A percentile compares a stretch with the other conserved stretches of the same genome.
Conservation (phyloP, 2,888 invertebrate genomes). For the Dromius quadrimaculatus region DNA sequence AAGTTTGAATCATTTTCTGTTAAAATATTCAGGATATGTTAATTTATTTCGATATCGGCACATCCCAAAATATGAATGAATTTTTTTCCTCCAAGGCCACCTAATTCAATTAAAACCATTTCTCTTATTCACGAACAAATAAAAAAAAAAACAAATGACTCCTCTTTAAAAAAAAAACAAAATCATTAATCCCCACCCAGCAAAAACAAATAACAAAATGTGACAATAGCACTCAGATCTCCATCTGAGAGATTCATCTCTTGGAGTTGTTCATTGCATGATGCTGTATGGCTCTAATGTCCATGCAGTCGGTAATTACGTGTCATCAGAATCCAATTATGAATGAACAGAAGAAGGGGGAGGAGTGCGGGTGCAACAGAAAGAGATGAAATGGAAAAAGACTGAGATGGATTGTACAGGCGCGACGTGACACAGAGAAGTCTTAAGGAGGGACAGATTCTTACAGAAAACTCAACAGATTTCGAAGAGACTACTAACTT, state of each 20-base stretch:
- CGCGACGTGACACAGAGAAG: not conserved
- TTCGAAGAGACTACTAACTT: no score
- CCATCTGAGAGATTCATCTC: no score
- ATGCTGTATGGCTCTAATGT: constrained; percentile 4
- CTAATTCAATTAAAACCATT: constrained; percentile 6
- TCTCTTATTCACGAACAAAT: no score
- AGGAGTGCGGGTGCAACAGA: not conserved
- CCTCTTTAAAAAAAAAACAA: no score
- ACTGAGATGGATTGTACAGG: not conserved
- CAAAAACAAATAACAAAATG: no score
- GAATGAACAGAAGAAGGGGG: not conserved
- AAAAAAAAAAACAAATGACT: no score
- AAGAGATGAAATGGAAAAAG: not conserved
- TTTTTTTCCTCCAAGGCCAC: constrained; percentile 21
- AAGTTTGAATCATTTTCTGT: no score
- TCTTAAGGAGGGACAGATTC: not conserved
- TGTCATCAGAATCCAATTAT: constrained; percentile 40
- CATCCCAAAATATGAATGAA: constrained; percentile 25
- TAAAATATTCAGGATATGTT: no score
- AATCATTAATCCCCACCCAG: no score
- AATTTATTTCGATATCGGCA: no score
- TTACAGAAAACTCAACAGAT: no score
- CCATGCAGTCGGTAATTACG: constrained; percentile 12
- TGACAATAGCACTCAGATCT: no score
- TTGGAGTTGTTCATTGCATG: not conserved